Evolutionary conservation across 2,888 invertebrate genomes (phyloP).

Genomic region (Noctua janthe): DNA sequence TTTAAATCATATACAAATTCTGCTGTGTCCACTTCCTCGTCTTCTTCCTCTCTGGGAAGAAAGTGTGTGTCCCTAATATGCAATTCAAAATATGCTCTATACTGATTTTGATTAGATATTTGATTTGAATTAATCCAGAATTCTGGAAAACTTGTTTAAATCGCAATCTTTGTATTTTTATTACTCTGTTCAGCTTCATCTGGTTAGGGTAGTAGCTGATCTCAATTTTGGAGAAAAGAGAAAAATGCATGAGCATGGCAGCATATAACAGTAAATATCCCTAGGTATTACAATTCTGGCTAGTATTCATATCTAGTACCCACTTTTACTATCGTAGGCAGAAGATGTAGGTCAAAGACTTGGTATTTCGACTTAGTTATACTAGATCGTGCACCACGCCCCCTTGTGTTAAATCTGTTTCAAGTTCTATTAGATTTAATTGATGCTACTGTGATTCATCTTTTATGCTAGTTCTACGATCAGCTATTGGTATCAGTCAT

Average conservation of each 20-base stretch:
- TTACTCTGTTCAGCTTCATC: background rate
- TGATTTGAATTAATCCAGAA: background rate
- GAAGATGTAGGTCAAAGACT: slow-evolving; percentile 57
- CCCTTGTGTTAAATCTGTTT: slow-evolving; percentile 40
- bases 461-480: background rate
- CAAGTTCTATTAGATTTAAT: slow-evolving; percentile 51
- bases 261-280: slow-evolving; percentile 3
- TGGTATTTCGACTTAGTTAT: slow-evolving; percentile 48
- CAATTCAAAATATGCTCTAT: background rate
- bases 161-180: background rate
- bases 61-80: background rate
- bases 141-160: background rate
- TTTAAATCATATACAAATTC: background rate
- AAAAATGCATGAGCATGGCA: background rate
- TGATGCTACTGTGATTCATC: background rate
- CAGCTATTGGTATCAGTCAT: background rate
- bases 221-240: background rate
- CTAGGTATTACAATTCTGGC: background rate
- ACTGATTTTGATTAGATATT: background rate
- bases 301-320: slow-evolving; percentile 43
- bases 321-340: slow-evolving; percentile 39
- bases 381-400: slow-evolving; percentile 34
- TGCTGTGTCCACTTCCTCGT: background rate
- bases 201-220: background rate
- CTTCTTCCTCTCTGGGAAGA: background rate